These are phyloP conservation scores for Electrophaes corylata DNA, from an alignment of 2,888 invertebrate genomes.

Conservation along the genomic window DNA sequence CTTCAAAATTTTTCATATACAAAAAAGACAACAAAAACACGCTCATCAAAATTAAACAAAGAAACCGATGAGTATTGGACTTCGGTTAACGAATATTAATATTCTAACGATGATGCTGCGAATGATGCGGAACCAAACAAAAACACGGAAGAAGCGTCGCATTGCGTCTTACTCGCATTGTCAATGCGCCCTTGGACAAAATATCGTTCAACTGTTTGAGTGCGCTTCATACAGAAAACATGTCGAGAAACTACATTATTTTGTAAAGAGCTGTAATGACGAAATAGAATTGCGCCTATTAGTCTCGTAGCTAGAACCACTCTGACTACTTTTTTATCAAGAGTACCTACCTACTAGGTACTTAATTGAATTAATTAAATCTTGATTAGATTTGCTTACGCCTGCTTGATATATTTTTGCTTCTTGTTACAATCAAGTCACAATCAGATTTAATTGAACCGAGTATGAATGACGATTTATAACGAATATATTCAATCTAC, in stretches of 20 bases:
- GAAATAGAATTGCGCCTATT: conserved; percentile 48
- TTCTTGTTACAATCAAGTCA: conserved; percentile 17
- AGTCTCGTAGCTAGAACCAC: conserved; percentile 39
- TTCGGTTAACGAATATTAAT: conserved; percentile 68
- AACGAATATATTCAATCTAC: background rate
- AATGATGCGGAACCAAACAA: conserved; percentile 71
- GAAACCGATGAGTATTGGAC: conserved; percentile 45
- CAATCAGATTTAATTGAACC: conserved; percentile 5
- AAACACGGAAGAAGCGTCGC: conserved; percentile 73
- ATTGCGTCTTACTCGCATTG: conserved; percentile 54
- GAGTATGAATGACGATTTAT: conserved; percentile 6
- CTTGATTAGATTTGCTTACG: conserved; percentile 47
- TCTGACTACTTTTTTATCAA: conserved; percentile 52
- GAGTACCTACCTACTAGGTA: conserved; percentile 26
- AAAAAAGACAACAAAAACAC: conserved; percentile 53
- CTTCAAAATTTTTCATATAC: conserved; percentile 44
- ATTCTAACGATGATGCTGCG: conserved; percentile 69
- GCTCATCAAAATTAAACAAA: conserved; percentile 58
- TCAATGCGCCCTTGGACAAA: conserved; percentile 69
- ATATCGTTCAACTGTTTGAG: conserved; percentile 53
- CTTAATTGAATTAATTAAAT: conserved; percentile 55
- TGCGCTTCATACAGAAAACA: conserved; percentile 24
- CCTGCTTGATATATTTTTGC: conserved; percentile 41
- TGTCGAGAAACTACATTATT: conserved; percentile 5
- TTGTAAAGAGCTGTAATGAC: conserved; percentile 31